Base-by-base conservation (phyloP, 2,113 vertebrate species). In the Onychostoma macrolepis region DNA sequence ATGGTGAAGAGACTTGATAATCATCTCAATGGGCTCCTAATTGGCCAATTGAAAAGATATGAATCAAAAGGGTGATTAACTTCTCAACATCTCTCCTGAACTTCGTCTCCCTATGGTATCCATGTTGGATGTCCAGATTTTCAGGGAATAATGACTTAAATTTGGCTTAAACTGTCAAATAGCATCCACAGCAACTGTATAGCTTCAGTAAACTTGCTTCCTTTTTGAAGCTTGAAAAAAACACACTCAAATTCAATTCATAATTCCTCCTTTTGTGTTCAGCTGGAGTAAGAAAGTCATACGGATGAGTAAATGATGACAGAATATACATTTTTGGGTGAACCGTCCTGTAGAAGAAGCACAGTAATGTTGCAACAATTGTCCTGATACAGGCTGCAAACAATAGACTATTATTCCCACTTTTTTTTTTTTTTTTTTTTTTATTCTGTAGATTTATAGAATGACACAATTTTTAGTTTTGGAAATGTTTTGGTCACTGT, bases 401-500 rank as follows among this genome's bases (percentile, higher is more conserved):
- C 69, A 72, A 38, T 19, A 33, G 5, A 65, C 2, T 5, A 65
- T 28, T 65, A 48, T 48, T 48, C 41, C 41, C 41, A 43, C 41
- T 43, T 43, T 43, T 41, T 43, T 43, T 43, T n/a, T 63, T 26
- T 84, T 21, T 50, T 28, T n/a, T 24, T 72, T 13, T 84, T 67
- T 12, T 3, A 63, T 61, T 56, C 26, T 65, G 17, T 24, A 17
- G 65, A 13, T 33, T 78, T 36, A 45, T 43, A 12, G 3, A 6
- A 45, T 36, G 1, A 24, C n/a, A 72, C 28, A 17, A 41, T 45
- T 58, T 58, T 58, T 58, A 21, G 53, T 58, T 58, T 58, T 58
- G 53, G 19, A 58, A 58, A 56, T 2, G 24, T 86, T 77, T 36
- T 26, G 85, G 76, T 84, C 41, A 87, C 43, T 11, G 17, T 30